These are phyloP conservation scores for Macrotrachela quadricornifera DNA, from an alignment of 1,140 invertebrate species.

Conservation along the genomic window DNA sequence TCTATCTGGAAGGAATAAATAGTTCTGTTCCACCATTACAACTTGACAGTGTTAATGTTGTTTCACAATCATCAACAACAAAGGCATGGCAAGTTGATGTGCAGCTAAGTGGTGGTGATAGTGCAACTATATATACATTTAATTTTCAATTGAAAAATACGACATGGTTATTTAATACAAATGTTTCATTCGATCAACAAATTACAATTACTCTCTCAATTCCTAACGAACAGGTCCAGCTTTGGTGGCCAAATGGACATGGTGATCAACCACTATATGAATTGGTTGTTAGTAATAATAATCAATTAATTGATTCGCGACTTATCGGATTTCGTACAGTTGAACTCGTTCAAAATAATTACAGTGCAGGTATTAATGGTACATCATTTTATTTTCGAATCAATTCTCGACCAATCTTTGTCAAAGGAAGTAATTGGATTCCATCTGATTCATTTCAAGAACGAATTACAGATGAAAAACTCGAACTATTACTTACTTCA, in stretches of 20 bases:
- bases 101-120: no score
- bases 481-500: constrained; percentile 46
- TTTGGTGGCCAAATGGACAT: constrained; percentile 88
- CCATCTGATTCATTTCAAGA: constrained; percentile 69
- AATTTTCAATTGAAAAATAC: no score
- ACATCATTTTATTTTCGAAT: constrained; percentile 65
- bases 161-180: no score
- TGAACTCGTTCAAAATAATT: constrained; percentile 36
- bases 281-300: constrained; percentile 35
- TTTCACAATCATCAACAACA: no score
- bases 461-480: no score
- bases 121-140: no score
- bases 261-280: constrained; percentile 57
- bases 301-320: constrained; percentile 22
- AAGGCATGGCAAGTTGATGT: no score
- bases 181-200: no score
- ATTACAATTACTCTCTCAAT: no score
- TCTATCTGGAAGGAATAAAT: constrained; percentile 13
- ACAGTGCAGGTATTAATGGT: background rate
- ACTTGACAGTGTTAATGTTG: no score
- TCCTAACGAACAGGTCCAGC: no score
- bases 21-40: no score
- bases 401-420: constrained; percentile 65
- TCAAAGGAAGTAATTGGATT: constrained; percentile 85
- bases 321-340: constrained; percentile 66